phyloP scores from a whole-genome alignment of 53 echinoderm and acorn worm genomes.

The Luidia sarsii region DNA sequence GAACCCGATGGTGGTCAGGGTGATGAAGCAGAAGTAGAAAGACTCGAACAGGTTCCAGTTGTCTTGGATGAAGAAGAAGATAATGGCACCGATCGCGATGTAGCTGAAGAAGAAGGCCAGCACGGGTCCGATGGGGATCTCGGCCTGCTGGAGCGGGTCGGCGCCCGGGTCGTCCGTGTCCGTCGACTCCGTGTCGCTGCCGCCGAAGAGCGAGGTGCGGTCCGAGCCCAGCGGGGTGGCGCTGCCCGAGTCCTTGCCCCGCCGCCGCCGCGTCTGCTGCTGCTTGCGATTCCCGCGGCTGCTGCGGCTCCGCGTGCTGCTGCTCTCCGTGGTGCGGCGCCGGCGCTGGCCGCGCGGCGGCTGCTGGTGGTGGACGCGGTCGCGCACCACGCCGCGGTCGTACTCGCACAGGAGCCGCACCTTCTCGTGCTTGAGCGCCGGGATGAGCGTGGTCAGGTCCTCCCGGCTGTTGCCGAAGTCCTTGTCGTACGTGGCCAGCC shows the following conservation, averaged over 20 bases:
- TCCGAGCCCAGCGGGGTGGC: conserved; percentile 16
- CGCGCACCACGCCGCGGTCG: conserved; percentile 45
- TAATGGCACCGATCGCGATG: conserved; percentile 85
- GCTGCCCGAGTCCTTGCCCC: conserved; percentile 29
- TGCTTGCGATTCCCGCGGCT: conserved; percentile 36
- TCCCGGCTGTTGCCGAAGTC: conserved; percentile 91
- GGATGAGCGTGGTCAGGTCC: conserved; percentile 77
- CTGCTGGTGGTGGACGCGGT: conserved; percentile 32
- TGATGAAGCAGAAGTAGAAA: conserved; percentile 99
- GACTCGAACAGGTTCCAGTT: conserved; percentile 90
- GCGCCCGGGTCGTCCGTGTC: conserved; percentile 62
- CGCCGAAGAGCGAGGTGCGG: conserved; percentile 45
- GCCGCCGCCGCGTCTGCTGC: conserved; percentile 33
- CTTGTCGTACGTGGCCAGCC: conserved; percentile 91
- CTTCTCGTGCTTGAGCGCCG: conserved; percentile 68
- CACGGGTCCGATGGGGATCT: conserved; percentile 95
- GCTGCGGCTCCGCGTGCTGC: conserved; percentile 32
- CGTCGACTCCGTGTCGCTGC: conserved; percentile 72
- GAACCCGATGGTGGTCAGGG: conserved; percentile 95
- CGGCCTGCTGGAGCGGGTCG: conserved; percentile 72
- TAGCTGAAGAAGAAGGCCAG: conserved; percentile 91
- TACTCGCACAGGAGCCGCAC: conserved; percentile 45
- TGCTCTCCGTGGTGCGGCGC: background rate
- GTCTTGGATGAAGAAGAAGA: conserved; percentile 71
- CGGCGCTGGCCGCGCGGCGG: conserved; percentile 13